Evolutionary conservation across 2,113 vertebrate species (phyloP).

Genomic region (Xenopus tropicalis): UCB_Xtro_10.0 CM004443.2:208407501-208408000

Average conservation of each 20-base stretch:
- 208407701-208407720: conserved; percentile 72
- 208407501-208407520: background rate
- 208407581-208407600: conserved; percentile 28
- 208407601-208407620: conserved; percentile 70
- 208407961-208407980: no score
- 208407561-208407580: conserved; percentile 3
- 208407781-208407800: conserved; percentile 35
- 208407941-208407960: no score
- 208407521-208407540: no score
- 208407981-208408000: no score
- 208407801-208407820: conserved; percentile 15
- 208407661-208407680: conserved; percentile 69
- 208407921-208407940: no score
- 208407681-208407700: conserved; percentile 74
- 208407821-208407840: conserved; percentile 29
- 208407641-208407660: conserved; percentile 66
- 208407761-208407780: conserved; percentile 23
- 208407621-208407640: conserved; percentile 70
- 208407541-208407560: background rate
- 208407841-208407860: background rate
- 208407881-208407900: background rate
- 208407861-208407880: conserved; percentile 8
- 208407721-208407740: conserved; percentile 41
- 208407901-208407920: no score
- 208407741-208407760: conserved; percentile 3